Percentiles rank a stretch among this genome's conserved stretches.
Evolutionary conservation across 2,888 invertebrate species (phyloP).

Genomic region (Diplolepis rosae): DNA sequence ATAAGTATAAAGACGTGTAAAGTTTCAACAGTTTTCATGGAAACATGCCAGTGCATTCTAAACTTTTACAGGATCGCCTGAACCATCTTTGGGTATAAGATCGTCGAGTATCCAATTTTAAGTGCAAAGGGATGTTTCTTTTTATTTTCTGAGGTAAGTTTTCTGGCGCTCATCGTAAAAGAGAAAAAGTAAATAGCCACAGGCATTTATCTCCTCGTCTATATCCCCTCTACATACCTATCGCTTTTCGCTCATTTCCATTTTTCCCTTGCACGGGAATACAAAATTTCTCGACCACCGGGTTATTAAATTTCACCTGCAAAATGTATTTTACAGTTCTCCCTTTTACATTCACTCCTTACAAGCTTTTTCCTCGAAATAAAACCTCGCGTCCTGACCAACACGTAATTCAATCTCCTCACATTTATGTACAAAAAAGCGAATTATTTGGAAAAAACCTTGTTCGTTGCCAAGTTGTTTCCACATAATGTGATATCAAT

Average conservation of each 20-base stretch:
- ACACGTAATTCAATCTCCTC: neutral
- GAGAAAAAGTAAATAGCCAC: neutral
- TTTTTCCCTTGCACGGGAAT: constrained; percentile 11
- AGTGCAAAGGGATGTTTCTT: constrained; percentile 24
- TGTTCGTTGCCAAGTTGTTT: too few species aligned
- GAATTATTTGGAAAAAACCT: too few species aligned
- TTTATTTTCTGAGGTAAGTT: constrained; percentile 13
- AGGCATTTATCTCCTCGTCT: neutral
- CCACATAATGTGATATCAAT: too few species aligned
- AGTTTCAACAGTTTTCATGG: neutral
- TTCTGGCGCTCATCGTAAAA: neutral
- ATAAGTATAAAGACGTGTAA: constrained; percentile 11
- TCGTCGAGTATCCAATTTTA: constrained; percentile 7
- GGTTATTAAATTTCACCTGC: neutral
- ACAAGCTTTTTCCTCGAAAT: neutral
- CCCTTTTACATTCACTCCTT: neutral
- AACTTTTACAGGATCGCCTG: constrained; percentile 17
- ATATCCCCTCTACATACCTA: neutral
- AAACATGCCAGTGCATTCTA: neutral
- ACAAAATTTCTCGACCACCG: neutral
- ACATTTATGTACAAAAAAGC: neutral
- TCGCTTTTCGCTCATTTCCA: constrained; percentile 1
- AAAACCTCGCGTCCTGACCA: too few species aligned
- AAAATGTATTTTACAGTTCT: neutral
- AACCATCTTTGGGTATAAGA: constrained; percentile 9